Evolutionary conservation across 2,797 vertebrate species (phyloP), one percentile per base, ranked within the genome.

Genomic region (Melanotaenia nigrans): DNA sequence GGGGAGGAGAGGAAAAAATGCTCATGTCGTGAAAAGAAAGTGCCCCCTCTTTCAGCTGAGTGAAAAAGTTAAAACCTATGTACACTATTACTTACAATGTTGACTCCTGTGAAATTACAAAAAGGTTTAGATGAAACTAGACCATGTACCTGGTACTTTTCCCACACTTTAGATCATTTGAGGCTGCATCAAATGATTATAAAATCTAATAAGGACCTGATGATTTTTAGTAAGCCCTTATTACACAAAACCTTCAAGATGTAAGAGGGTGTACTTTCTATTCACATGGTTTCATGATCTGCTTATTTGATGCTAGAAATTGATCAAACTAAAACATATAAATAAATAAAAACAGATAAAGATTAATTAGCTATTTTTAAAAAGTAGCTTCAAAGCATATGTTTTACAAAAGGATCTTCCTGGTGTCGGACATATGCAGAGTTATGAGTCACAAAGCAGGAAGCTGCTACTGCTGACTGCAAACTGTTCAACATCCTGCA

Each of bases 401-500:
- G 61, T 30, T 66, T 36, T 4, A 61, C 25, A 30, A 40, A 30
- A 61, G 49, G 28, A 60, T 57, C 40, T 58, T 9, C 3, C 18
- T 61, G 28, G 63, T 60, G 51, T 36, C 4, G 0, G 10, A n/a
- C 70, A 71, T 61, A 82, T 77, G 65, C 28, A 69, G 22, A 78
- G 60, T 32, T 61, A 65, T 89, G 86, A 85, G 72, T 87, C 84
- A 88, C 75, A 51, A 69, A 67, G 69, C 85, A 87, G 86, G 89
- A 90, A 85, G 72, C 84, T 72, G 56, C 67, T 76, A 47, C 77
- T 51, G 16, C 64, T 69, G 68, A 47, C 33, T 79, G 60, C 57
- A 71, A 35, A 71, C 65, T 73, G 5, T 14, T 63, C 73, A 30
- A 86, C 86, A 92, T 90, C 86, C 89, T 87, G 85, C 83, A 89